phyloP scores from a whole-genome alignment of 2,113 vertebrate genomes.

The Mastomys coucha region DNA sequence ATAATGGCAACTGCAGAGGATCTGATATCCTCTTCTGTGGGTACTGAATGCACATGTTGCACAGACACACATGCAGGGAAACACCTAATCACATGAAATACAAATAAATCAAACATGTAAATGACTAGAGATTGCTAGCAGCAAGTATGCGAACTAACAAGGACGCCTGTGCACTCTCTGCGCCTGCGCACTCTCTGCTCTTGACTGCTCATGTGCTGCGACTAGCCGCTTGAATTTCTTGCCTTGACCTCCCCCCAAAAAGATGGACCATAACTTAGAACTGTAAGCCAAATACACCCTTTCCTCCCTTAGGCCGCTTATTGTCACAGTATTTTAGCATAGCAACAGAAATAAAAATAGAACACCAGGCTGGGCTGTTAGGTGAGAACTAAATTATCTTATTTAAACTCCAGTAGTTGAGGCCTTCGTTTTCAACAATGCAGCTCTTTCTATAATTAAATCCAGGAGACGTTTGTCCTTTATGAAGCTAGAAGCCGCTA shows the following conservation, averaged over 20 bases:
- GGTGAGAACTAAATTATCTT: neutral
- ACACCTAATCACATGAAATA: neutral
- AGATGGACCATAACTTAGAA: neutral
- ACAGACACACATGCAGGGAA: neutral
- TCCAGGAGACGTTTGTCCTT: neutral
- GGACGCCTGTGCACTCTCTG: neutral
- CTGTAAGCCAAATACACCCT: neutral
- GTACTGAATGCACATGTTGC: neutral
- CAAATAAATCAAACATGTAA: neutral
- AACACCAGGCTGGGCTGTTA: neutral
- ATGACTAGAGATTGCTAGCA: too few species aligned
- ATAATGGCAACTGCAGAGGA: neutral
- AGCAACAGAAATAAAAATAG: neutral
- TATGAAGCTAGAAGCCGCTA: neutral
- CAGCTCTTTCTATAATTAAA: constrained; percentile 13
- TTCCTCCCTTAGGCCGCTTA: neutral
- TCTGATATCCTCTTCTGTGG: neutral
- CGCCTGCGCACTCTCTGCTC: neutral
- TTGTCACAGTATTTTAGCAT: neutral
- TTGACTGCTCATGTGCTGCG: neutral
- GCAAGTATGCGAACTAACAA: neutral
- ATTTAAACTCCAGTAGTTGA: neutral
- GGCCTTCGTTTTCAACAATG: neutral
- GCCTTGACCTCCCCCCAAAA: neutral
- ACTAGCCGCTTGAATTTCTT: neutral